Evolutionary conservation across 2,797 vertebrate species (phyloP), one percentile per base, ranked within the genome.

Genomic region (Phoxinus dragarum): DNA sequence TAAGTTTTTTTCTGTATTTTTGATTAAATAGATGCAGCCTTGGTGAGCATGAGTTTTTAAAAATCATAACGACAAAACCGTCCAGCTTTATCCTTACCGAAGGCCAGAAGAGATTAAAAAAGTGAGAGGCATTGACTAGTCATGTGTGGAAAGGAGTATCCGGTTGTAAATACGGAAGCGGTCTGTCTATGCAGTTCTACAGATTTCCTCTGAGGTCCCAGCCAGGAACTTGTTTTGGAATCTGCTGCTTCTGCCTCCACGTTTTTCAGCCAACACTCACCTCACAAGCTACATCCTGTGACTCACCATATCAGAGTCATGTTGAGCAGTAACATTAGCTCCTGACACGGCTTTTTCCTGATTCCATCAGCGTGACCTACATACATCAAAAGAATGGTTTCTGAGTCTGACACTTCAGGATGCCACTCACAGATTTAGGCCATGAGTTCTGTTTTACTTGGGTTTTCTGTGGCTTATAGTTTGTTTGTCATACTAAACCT

Each of bases 271-370:
- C 90, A 84, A 83, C 87, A 69, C 86, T 90, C 86, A 71, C 80
- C 89, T 90, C 89, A 92, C 85, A 89, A 86, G 66, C 93, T 91
- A 93, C 90, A 93, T 96, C 94, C 94, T 94, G 94, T 94, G 94
- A 96, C 91, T 95, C 94, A 96, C 71, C 17, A 72, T 89, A 75
- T 89, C 84, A 88, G 27, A 80, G 64, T 88, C 87, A 74, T 94
- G 91, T 93, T 93, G 91, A 90, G 91, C 87, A 87, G 69, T 89
- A 89, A 92, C 85, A 89, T 78, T 86, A 83, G 80, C 86, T 89
- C 86, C 71, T 82, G 87, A 74, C 49, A 69, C 64, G 47, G 84
- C 85, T 91, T 89, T 72, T 49, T 36, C 56, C 89, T 88, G 91
- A 90, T 90, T 92, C 86, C 69, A 91, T 89, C 91, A 89, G 90